Evolutionary conservation across 1,140 invertebrate species (phyloP).

Genomic region (Drosophila cardini): DNA sequence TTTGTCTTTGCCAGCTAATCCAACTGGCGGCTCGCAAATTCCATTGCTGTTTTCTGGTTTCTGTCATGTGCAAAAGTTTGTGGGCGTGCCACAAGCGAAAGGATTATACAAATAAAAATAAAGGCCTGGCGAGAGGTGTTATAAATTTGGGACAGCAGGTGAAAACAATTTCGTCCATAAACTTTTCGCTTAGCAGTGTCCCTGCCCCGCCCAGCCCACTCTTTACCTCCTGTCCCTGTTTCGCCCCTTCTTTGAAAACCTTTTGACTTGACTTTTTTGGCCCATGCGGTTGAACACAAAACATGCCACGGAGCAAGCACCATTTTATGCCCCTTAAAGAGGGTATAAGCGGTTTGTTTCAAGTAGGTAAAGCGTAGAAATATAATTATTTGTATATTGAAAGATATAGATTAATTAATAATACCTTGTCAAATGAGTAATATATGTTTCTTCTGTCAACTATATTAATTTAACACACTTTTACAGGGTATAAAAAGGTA

Average conservation of each 20-base stretch:
- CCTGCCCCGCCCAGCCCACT: slow-evolving; percentile 21
- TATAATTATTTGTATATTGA: too few relatives aligned
- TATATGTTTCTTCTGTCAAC: too few relatives aligned
- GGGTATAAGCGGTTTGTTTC: too few relatives aligned
- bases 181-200: slow-evolving; percentile 77
- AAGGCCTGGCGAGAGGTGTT: slow-evolving; percentile 66
- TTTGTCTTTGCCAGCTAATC: slow-evolving; percentile 75
- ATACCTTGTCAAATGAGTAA: too few relatives aligned
- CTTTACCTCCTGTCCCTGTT: neutral
- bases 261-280: slow-evolving; percentile 55
- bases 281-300: slow-evolving; percentile 70
- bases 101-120: slow-evolving; percentile 83
- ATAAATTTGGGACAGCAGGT: slow-evolving; percentile 81
- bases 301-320: slow-evolving; percentile 31
- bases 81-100: slow-evolving; percentile 63
- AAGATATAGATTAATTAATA: too few relatives aligned
- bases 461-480: too few relatives aligned
- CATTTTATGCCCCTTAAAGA: neutral
- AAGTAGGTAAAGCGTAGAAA: too few relatives aligned
- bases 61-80: slow-evolving; percentile 76
- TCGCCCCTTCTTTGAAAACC: slow-evolving; percentile 28
- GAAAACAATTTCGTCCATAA: slow-evolving; percentile 82
- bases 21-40: slow-evolving; percentile 70
- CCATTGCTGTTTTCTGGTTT: slow-evolving; percentile 68
- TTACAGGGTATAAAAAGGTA: too few relatives aligned